These are phyloP conservation scores for Pteronotus mesoamericanus DNA, from an alignment of 2,797 vertebrate species.

Conservation along the genomic window DNA sequence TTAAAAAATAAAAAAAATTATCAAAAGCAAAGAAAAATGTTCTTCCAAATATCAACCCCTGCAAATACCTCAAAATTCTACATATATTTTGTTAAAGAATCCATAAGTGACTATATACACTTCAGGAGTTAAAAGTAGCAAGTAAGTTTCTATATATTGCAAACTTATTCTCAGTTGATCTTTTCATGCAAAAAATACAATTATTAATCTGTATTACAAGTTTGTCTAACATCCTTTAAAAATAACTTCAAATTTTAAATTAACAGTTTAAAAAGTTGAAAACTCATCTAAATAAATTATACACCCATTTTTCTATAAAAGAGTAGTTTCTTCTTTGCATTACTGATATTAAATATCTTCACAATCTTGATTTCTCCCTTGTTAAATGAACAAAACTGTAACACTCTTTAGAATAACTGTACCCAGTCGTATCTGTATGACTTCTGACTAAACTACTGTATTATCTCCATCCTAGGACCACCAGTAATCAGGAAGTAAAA, in stretches of 20 bases:
- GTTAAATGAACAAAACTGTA: not conserved
- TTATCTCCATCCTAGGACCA: not conserved
- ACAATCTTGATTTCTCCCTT: not conserved
- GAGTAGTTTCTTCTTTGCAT: not conserved
- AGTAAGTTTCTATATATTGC: not conserved
- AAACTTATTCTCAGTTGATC: not conserved
- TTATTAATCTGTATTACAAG: not conserved
- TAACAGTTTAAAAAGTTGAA: not conserved
- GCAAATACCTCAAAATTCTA: not conserved
- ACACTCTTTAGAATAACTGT: not conserved
- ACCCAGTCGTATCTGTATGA: not conserved
- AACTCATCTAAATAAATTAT: not conserved
- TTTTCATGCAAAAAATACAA: not conserved
- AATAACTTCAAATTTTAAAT: not conserved
- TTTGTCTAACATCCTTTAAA: not conserved
- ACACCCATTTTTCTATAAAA: not conserved
- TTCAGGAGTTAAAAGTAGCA: not conserved
- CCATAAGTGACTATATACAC: not conserved
- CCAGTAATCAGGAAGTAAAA: conserved; percentile 12
- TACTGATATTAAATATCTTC: not conserved
- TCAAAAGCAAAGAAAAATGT: not conserved
- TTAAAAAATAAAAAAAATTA: not conserved
- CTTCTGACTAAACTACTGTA: not conserved
- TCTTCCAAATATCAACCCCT: not conserved
- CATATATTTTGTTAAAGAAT: not conserved